These are phyloP conservation scores for Nematopogon swammerdamellus DNA, from an alignment of 2,888 invertebrate species.

Conservation along the genomic window DNA sequence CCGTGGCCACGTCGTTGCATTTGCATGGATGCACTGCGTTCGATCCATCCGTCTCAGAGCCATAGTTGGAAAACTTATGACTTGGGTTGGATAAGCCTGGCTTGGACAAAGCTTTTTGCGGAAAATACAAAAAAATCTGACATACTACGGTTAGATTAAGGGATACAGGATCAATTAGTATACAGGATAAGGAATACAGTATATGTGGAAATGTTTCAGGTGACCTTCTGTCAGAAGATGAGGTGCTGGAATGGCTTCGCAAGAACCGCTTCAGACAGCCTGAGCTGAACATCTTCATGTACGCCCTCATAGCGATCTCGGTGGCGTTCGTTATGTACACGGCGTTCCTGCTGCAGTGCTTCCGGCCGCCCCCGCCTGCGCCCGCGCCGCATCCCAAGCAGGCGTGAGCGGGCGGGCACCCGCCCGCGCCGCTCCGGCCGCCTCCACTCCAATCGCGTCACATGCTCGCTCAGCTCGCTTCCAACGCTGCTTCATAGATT, in stretches of 20 bases:
- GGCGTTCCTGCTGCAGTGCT: constrained; percentile 86
- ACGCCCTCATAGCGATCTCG: constrained; percentile 81
- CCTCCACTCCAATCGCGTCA: background rate
- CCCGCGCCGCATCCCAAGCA: constrained; percentile 64
- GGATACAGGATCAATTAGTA: no score
- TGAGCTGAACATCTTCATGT: constrained; percentile 92
- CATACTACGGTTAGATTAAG: no score
- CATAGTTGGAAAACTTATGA: no score
- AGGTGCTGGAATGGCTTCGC: constrained; percentile 88
- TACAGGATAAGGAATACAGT: no score
- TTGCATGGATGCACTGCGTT: no score
- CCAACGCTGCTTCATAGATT: background rate
- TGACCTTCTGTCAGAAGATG: constrained; percentile 77
- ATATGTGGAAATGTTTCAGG: constrained; percentile 62
- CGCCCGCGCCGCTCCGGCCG: background rate
- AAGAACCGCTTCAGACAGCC: constrained; percentile 92
- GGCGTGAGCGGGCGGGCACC: constrained; percentile 49
- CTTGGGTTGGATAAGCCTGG: no score
- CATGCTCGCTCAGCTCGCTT: background rate
- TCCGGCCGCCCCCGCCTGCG: constrained; percentile 68
- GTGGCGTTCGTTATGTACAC: constrained; percentile 87
- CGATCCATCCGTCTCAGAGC: no score
- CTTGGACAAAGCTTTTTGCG: no score
- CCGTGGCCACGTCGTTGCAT: no score
- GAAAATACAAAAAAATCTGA: no score